A percentile compares a stretch with the other conserved stretches of the same genome.
Evolutionary conservation across 2,113 vertebrate genomes (phyloP).

Genomic region (Sula dactylatra): DNA sequence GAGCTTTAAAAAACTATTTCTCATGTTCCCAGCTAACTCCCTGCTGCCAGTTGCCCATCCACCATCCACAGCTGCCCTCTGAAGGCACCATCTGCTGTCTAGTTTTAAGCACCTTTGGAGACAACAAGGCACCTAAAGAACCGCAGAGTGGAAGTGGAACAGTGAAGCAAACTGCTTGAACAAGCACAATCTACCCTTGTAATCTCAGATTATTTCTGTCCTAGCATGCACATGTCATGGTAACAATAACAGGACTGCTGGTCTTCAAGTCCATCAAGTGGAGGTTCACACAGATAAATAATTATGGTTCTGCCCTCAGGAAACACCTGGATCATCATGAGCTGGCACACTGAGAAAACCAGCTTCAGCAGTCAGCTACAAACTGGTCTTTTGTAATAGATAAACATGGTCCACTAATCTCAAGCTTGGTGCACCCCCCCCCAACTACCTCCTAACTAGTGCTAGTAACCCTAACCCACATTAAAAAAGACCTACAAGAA

Average conservation of each 20-base stretch:
- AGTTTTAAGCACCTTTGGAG: not conserved
- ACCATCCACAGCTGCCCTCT: not conserved
- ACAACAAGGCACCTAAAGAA: not conserved
- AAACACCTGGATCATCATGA: not conserved
- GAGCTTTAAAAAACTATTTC: not conserved
- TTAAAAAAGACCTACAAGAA: not conserved
- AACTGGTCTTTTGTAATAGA: not conserved
- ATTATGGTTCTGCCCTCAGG: not conserved
- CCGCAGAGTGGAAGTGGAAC: not conserved
- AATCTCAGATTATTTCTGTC: not conserved
- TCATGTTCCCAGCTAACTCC: not conserved
- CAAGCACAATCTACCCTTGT: not conserved
- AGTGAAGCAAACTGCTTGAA: not conserved
- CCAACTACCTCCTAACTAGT: not conserved
- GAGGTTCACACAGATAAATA: not conserved
- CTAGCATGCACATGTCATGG: fast-evolving
- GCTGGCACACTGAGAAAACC: not conserved
- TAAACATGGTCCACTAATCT: not conserved
- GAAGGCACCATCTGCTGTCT: not conserved
- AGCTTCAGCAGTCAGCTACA: not conserved
- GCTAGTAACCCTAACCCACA: not conserved
- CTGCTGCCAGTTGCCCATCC: not conserved
- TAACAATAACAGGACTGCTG: not conserved
- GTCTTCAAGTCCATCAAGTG: not conserved
- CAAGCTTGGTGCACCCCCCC: not conserved